These are phyloP conservation scores for Gobius niger DNA, from an alignment of 2,113 vertebrate species.

Conservation along the genomic window DNA sequence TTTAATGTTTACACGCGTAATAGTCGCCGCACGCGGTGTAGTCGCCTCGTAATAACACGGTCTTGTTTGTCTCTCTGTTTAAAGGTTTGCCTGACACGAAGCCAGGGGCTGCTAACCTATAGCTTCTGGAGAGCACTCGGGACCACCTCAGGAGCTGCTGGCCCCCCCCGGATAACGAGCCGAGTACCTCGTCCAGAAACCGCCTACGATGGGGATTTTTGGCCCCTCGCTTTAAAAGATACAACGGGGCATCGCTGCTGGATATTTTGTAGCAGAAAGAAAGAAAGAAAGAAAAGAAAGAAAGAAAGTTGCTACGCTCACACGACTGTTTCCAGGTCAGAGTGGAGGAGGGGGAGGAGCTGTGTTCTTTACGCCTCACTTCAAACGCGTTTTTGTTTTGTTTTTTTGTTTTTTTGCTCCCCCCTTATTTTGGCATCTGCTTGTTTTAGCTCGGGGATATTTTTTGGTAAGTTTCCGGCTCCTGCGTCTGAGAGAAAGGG, in stretches of 20 bases:
- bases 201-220: background rate
- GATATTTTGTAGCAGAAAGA: slow-evolving; percentile 8
- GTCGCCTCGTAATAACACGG: background rate
- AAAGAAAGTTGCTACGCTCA: slow-evolving; percentile 48
- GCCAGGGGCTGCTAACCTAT: slow-evolving; percentile 12
- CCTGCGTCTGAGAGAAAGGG: no score
- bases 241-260: background rate
- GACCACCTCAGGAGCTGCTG: slow-evolving; percentile 15
- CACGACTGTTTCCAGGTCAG: slow-evolving; percentile 70
- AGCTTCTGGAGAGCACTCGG: slow-evolving; percentile 1
- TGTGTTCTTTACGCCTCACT: slow-evolving; percentile 35
- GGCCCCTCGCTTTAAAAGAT: background rate
- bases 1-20: background rate
- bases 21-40: no score
- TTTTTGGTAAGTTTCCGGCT: background rate
- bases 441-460: background rate
- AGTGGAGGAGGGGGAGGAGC: slow-evolving; percentile 68
- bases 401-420: background rate
- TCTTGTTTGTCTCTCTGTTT: slow-evolving; percentile 1
- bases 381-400: slow-evolving; percentile 3
- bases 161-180: slow-evolving; percentile 3
- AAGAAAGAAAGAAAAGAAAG: slow-evolving; percentile 25
- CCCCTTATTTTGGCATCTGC: background rate
- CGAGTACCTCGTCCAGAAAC: background rate
- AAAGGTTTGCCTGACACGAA: slow-evolving; percentile 28